Base-by-base conservation (phyloP, 1,140 invertebrate species). In the Bicyclus anynana region DNA sequence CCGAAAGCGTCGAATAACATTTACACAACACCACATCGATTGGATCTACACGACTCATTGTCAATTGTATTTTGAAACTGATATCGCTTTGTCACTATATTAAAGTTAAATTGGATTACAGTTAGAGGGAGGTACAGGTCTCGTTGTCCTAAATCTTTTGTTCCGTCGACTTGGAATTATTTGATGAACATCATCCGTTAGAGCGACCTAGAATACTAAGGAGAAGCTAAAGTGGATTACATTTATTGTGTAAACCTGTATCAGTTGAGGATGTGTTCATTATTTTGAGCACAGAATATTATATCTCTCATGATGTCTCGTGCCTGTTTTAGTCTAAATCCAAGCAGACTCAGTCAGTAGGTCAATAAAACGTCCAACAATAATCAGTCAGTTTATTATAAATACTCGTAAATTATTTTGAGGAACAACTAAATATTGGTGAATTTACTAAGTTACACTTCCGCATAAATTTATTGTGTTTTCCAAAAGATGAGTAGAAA, bases 401-500 rank as follows among this genome's bases (percentile, higher is more conserved):
- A 3, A 40, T 1, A 14, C 16, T 40, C 13, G 13, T 40, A 40
- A 40, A 44, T 47, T 47, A 47, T 2, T 5, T 20, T 26, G 44
- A 47, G 21, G 27, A 5, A 13, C 44, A 47, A 26, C 14, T 26
- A 27, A 27, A 2, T 47, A 21, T 26, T 27, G 44, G 44, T 16
- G 65, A 56, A 27, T 47, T 47, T 26, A 47, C 14, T 47, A 47
- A 47, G 2, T 65, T 53, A 48, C 75, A 81, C 16, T 73, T 46
- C 44, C 69, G 52, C 10, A 56, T 52, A 6, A 77, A 60, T 29
- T 65, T 82, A 37, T 74, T 77, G 26, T 74, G 68, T 46, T 64
- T 66, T 17, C 73, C 79, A 20, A 83, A 85, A 7, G 66, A 55
- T 12, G 61, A 62, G 37, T 80, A 80, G 46, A 85, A 87, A 1